A percentile compares a stretch with the other conserved stretches of the same genome.
These are phyloP conservation scores for Vanessa atalanta DNA, from an alignment of 1,140 invertebrate species.

Conservation along the genomic window DNA sequence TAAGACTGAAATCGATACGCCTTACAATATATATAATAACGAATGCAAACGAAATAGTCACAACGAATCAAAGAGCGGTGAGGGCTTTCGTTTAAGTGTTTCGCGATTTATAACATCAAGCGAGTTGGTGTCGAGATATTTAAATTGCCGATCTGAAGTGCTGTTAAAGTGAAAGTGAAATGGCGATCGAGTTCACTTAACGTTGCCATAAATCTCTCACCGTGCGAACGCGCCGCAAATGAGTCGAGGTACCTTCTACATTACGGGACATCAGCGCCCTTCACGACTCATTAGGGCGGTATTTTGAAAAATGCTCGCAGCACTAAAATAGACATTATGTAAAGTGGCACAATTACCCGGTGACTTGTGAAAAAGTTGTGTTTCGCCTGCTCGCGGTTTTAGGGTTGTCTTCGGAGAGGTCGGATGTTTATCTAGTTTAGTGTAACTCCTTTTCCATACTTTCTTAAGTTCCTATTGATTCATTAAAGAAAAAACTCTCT, in stretches of 20 bases:
- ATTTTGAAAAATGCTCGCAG: slow-evolving; percentile 66
- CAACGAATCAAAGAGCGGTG: slow-evolving; percentile 4
- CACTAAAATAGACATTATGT: slow-evolving; percentile 79
- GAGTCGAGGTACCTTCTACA: slow-evolving; percentile 52
- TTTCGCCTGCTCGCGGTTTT: slow-evolving; percentile 22
- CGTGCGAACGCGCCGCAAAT: slow-evolving; percentile 47
- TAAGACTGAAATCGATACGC: too few relatives aligned
- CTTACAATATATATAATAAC: not conserved
- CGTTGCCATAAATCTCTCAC: slow-evolving; percentile 58
- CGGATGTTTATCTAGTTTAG: not conserved
- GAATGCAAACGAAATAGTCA: slow-evolving; percentile 3
- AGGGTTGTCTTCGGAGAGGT: slow-evolving; percentile 21
- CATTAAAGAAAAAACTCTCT: too few relatives aligned
- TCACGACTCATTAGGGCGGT: slow-evolving; percentile 73
- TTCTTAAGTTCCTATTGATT: too few relatives aligned
- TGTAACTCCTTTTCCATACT: not conserved
- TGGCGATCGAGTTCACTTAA: slow-evolving; percentile 71
- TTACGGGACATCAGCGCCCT: slow-evolving; percentile 62
- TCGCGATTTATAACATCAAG: slow-evolving; percentile 10
- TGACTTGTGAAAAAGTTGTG: slow-evolving; percentile 62
- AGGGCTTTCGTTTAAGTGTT: slow-evolving; percentile 14
- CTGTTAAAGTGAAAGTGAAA: slow-evolving; percentile 39
- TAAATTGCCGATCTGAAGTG: slow-evolving; percentile 44
- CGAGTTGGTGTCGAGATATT: slow-evolving; percentile 22
- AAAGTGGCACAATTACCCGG: slow-evolving; percentile 73